These are phyloP conservation scores for Phoronis australis DNA, from an alignment of 2,888 invertebrate genomes.

Conservation along the genomic window DNA sequence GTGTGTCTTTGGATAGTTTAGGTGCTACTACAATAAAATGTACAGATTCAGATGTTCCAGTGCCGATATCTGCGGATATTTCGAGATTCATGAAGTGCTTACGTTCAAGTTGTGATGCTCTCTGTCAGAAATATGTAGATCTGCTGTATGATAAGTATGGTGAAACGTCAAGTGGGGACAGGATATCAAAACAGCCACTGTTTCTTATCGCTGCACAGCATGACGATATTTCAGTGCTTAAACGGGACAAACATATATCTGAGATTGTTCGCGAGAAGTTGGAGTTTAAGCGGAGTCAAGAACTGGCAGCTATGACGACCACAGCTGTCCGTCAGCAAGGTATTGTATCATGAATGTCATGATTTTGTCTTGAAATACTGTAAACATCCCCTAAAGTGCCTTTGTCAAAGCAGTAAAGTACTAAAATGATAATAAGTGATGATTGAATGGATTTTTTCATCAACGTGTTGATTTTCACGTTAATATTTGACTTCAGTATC, in stretches of 20 bases:
- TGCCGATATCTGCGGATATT: slow-evolving; percentile 16
- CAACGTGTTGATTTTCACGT: too few relatives aligned
- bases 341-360: too few relatives aligned
- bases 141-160: slow-evolving; percentile 41
- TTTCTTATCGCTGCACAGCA: slow-evolving; percentile 60
- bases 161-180: slow-evolving; percentile 38
- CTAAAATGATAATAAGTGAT: too few relatives aligned
- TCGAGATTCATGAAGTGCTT: slow-evolving; percentile 32
- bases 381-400: too few relatives aligned
- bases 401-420: too few relatives aligned
- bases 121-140: slow-evolving; percentile 43
- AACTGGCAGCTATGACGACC: neutral
- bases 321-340: slow-evolving; percentile 1
- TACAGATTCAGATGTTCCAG: neutral
- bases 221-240: slow-evolving; percentile 55
- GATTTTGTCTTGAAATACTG: too few relatives aligned
- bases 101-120: slow-evolving; percentile 36
- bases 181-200: slow-evolving; percentile 58
- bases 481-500: too few relatives aligned
- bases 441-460: too few relatives aligned
- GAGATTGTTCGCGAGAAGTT: slow-evolving; percentile 29
- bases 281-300: slow-evolving; percentile 19
- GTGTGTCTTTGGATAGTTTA: too few relatives aligned
- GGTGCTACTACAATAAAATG: neutral
- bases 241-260: slow-evolving; percentile 18